A percentile compares a stretch with the other conserved stretches of the same genome.
These are phyloP conservation scores for Tetramorium bicarinatum DNA, from an alignment of 2,888 invertebrate species.

Conservation along the genomic window DNA sequence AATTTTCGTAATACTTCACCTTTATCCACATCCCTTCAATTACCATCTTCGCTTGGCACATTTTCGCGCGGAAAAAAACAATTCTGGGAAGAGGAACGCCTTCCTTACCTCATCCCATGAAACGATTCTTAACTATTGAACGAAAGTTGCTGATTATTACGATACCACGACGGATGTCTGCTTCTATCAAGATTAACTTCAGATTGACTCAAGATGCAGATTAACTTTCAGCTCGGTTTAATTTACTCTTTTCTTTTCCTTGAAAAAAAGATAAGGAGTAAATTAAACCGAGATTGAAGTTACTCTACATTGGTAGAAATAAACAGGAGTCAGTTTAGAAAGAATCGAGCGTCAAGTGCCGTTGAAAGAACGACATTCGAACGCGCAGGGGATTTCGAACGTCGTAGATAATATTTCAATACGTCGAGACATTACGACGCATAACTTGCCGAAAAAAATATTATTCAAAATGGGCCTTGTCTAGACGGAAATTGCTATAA, in stretches of 20 bases:
- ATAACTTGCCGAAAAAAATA: constrained; percentile 1
- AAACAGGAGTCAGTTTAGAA: background rate
- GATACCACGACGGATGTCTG: background rate
- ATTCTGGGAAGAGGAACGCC: constrained; percentile 52
- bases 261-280: no score
- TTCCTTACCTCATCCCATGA: constrained; percentile 53
- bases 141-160: constrained; percentile 21
- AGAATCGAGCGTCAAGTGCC: background rate
- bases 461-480: background rate
- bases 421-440: background rate
- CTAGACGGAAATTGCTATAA: constrained; percentile 57
- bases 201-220: no score
- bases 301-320: no score
- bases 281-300: no score
- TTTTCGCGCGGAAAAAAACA: constrained; percentile 37
- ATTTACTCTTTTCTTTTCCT: no score
- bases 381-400: background rate
- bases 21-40: constrained; percentile 45
- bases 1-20: constrained; percentile 32
- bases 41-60: constrained; percentile 37
- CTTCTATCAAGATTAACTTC: no score
- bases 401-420: background rate
- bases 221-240: no score
- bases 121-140: constrained; percentile 28
- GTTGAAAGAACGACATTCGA: background rate